Conservation (phyloP, 2,888 invertebrate genomes). For the Crematogaster levior region DNA sequence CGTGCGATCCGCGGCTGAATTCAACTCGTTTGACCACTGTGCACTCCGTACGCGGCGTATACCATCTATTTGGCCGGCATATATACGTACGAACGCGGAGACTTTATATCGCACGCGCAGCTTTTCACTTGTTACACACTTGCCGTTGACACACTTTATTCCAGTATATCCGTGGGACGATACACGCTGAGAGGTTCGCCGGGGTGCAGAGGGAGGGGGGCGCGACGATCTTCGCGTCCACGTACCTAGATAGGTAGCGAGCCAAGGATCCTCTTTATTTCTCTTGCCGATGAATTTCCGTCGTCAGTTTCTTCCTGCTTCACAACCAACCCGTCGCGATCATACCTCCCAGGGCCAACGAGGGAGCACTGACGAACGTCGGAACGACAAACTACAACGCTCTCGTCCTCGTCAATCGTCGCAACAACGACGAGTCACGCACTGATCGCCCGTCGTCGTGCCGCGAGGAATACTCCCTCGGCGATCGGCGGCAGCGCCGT, state of each 20-base stretch:
- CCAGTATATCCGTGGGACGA: constrained; percentile 73
- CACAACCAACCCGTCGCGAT: constrained; percentile 8
- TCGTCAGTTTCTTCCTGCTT: background rate
- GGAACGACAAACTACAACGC: constrained; percentile 17
- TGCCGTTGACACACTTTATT: constrained; percentile 73
- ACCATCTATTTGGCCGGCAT: background rate
- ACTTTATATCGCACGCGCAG: constrained; percentile 63
- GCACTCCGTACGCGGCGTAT: constrained; percentile 49
- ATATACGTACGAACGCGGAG: background rate
- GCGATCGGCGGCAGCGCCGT: constrained; percentile 58
- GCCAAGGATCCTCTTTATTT: constrained; percentile 4
- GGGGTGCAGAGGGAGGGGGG: background rate
- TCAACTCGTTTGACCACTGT: constrained; percentile 46
- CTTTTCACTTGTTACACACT: constrained; percentile 39
- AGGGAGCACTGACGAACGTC: constrained; percentile 8
- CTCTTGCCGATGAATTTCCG: constrained; percentile 44
- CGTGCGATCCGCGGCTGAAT: constrained; percentile 2
- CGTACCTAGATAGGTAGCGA: constrained; percentile 49
- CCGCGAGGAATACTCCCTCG: constrained; percentile 74
- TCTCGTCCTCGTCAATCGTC: constrained; percentile 73
- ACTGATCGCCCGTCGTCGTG: constrained; percentile 74
- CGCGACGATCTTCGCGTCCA: constrained; percentile 49
- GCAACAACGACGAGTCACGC: constrained; percentile 78
- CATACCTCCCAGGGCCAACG: background rate
- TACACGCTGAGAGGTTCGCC: constrained; percentile 62